Evolutionary conservation across 1,140 invertebrate genomes (phyloP).

Genomic region (Acromyrmex echinatior): DNA sequence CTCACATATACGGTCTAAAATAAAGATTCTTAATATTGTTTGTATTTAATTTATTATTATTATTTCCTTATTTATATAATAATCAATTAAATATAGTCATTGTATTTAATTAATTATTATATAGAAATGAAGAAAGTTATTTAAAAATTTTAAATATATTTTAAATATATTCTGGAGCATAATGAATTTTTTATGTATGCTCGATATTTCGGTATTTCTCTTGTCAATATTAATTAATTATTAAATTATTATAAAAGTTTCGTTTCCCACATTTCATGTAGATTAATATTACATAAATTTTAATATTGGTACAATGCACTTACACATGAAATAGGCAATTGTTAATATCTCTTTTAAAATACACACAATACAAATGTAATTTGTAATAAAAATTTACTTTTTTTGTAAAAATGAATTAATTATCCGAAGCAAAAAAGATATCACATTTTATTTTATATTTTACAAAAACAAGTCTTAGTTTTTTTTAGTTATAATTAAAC

Average conservation of each 20-base stretch:
- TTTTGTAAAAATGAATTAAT: not conserved
- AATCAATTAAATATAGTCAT: not conserved
- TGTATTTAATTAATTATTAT: not conserved
- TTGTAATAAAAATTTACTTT: not conserved
- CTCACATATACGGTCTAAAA: too few species aligned
- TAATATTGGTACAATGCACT: conserved; percentile 1
- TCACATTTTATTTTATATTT: not conserved
- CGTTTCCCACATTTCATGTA: conserved; percentile 17
- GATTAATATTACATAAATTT: conserved; percentile 37
- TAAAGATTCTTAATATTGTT: too few species aligned
- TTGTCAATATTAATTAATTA: conserved; percentile 29
- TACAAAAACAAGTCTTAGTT: not conserved
- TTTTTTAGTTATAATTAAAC: not conserved
- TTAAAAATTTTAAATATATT: not conserved
- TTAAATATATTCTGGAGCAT: not conserved
- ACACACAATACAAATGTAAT: not conserved
- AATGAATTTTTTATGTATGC: conserved; percentile 26
- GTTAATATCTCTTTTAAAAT: conserved; percentile 21
- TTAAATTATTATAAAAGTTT: conserved; percentile 36
- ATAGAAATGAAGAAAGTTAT: conserved; percentile 21
- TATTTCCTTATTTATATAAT: not conserved
- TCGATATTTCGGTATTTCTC: not conserved
- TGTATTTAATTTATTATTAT: too few species aligned
- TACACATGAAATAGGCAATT: not conserved
- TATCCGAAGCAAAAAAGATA: not conserved